phyloP scores from a whole-genome alignment of 2,113 vertebrate genomes.

The Myrmecobius fasciatus region DNA sequence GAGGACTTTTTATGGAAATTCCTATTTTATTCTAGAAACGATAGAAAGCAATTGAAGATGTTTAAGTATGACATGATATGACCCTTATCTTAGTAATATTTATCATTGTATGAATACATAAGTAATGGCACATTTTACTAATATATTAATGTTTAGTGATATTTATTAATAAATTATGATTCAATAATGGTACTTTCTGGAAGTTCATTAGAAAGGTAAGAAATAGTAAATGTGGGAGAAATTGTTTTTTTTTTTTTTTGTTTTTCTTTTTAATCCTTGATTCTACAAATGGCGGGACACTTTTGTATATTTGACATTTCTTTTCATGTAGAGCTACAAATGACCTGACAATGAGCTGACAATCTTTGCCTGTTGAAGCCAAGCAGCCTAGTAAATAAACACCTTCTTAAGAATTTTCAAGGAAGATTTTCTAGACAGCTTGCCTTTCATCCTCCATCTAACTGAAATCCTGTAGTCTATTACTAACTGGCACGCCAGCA shows the following conservation, averaged over 20 bases:
- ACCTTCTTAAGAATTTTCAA: conserved; percentile 47
- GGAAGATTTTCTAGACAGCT: conserved; percentile 31
- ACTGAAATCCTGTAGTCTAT: conserved; percentile 47
- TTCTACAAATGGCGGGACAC: conserved; percentile 47
- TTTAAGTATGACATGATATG: background rate
- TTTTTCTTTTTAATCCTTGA: background rate
- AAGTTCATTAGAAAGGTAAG: background rate
- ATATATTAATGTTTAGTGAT: background rate
- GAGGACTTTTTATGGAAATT: background rate
- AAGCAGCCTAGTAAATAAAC: conserved; percentile 59
- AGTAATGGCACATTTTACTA: background rate
- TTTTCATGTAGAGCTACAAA: conserved; percentile 47
- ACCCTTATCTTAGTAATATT: background rate
- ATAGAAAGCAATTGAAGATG: background rate
- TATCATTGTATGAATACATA: background rate
- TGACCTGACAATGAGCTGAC: conserved; percentile 1
- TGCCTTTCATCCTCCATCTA: conserved; percentile 46
- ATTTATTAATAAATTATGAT: background rate
- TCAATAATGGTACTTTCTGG: background rate
- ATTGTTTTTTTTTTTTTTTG: background rate
- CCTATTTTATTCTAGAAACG: background rate
- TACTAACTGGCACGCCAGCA: conserved; percentile 28
- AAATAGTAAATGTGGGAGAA: background rate
- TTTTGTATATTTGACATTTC: conserved; percentile 59
- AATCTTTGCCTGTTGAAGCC: conserved; percentile 37